Evolutionary conservation across 2,888 invertebrate species (phyloP), one percentile per base, ranked within the genome.

Genomic region (Erebia palarica): DNA sequence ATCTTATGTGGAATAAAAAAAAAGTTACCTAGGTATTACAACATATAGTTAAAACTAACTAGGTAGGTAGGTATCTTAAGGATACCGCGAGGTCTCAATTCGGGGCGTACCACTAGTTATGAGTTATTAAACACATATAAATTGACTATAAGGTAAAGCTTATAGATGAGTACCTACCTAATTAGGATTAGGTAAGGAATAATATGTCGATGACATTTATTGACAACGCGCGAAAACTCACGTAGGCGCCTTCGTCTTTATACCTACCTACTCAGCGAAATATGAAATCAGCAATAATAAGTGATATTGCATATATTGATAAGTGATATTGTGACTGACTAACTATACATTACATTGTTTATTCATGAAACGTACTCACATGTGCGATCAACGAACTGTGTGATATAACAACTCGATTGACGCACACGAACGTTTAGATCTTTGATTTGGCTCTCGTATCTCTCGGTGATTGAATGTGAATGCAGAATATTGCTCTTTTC

Each of bases 141-240:
- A 59, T 4, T 36, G 59, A 10, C 44, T 44, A 11, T 47, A 47
- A 47, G 4, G 4, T 13, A 57, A 21, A 11, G 21, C 57, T 18
- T 58, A 57, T 58, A 27, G 27, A 8, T 36, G 27, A 59, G 7
- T 59, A 44, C 60, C 10, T 59, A 44, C 60, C 10, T 44, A 44
- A 9, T 44, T 10, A 10, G 44, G 27, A 27, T 3, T 27, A 2
- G 3, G 21, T 1, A 42, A 42, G 1, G 5, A 44, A 44, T n/a
- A n/a, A n/a, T n/a, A n/a, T n/a, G 44, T 44, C 44, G 44, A 7
- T 7, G 42, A 47, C 11, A 18, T 5, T 65, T 47, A 47, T 73
- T 79, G 86, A 79, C 81, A 85, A 91, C 91, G 91, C 89, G 90
- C 84, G 78, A 78, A 80, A 76, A 76, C 80, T 86, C 91, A 91